These are phyloP conservation scores for Haliaeetus leucogaster DNA, from an alignment of 2,113 vertebrate genomes.

Conservation along the genomic window DNA sequence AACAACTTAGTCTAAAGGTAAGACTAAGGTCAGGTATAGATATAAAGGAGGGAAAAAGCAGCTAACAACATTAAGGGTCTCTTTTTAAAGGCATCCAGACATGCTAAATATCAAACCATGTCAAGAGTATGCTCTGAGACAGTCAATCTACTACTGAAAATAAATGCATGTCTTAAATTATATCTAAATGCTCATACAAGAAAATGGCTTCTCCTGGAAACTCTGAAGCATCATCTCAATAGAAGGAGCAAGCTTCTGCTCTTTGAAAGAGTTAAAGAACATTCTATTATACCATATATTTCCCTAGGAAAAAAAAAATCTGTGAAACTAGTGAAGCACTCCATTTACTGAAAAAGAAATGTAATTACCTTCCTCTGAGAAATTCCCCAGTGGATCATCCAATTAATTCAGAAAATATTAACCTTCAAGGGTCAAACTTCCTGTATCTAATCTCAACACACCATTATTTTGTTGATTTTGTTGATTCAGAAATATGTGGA, in stretches of 20 bases:
- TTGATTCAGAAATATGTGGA: not conserved
- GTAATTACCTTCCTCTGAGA: not conserved
- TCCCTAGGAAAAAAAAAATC: not conserved
- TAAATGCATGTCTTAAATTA: not conserved
- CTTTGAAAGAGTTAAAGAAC: not conserved
- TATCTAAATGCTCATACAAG: not conserved
- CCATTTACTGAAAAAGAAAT: not conserved
- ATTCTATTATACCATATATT: not conserved
- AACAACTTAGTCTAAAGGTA: not conserved
- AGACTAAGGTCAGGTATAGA: not conserved
- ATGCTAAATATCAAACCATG: not conserved
- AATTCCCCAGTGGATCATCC: not conserved
- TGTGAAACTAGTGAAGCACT: not conserved
- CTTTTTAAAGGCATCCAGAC: not conserved
- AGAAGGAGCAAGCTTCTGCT: not conserved
- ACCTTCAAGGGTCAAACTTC: not conserved
- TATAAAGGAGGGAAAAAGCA: not conserved
- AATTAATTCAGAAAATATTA: conserved; percentile 34
- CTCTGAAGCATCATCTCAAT: not conserved
- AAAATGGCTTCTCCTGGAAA: not conserved
- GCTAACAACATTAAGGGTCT: not conserved
- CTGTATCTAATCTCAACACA: not conserved
- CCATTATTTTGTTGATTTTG: not conserved
- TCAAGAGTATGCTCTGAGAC: not conserved
- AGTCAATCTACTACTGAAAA: not conserved